Evolutionary conservation across 2,888 invertebrate species (phyloP).

Genomic region (Alentia gelatinosa): DNA sequence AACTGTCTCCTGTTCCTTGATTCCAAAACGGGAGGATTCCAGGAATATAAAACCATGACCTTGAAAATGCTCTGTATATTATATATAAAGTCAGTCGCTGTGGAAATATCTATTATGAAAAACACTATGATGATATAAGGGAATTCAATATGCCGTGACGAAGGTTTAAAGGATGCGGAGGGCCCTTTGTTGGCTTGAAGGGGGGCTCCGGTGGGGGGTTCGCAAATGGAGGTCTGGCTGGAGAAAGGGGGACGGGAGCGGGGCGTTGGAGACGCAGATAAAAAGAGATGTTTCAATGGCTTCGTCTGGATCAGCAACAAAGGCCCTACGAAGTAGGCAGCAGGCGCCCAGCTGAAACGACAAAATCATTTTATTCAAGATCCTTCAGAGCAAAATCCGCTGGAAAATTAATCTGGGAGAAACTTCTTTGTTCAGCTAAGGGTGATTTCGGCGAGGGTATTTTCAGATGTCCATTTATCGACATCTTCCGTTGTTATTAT

Average conservation of each 20-base stretch:
- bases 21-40: too few species aligned
- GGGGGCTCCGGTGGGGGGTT: background rate
- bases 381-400: background rate
- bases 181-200: background rate
- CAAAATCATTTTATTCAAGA: background rate
- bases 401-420: background rate
- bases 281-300: background rate
- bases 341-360: constrained; percentile 1
- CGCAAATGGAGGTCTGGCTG: background rate
- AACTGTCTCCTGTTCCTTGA: too few species aligned
- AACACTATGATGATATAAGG: background rate
- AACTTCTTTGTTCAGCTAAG: background rate
- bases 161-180: background rate
- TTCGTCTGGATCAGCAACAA: background rate
- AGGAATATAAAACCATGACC: too few species aligned
- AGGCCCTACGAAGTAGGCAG: background rate
- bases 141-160: background rate
- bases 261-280: background rate
- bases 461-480: background rate
- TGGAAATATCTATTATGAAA: too few species aligned
- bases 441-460: background rate
- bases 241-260: background rate
- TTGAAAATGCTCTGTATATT: too few species aligned
- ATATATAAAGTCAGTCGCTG: too few species aligned
- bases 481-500: background rate